These are phyloP conservation scores for Pyrocoelia pectoralis DNA, from an alignment of 2,888 invertebrate species.

Conservation along the genomic window DNA sequence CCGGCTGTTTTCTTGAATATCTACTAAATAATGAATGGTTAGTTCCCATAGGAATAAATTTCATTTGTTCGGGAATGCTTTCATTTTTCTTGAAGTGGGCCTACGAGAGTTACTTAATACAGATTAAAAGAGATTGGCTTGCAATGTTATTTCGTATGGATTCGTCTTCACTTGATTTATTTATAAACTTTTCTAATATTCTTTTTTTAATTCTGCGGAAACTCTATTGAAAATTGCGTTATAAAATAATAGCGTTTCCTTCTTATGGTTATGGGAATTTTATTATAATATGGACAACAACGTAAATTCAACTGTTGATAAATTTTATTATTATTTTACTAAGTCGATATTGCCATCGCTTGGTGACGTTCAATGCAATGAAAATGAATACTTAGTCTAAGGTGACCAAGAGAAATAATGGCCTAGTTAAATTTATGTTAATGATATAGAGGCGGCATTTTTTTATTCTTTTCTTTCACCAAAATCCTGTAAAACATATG, in stretches of 20 bases:
- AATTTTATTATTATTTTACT: too few relatives aligned
- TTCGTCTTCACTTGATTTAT: conserved; percentile 51
- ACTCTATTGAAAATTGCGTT: conserved; percentile 8
- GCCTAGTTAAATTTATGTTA: too few relatives aligned
- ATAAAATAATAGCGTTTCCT: neutral
- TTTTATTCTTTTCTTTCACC: too few relatives aligned
- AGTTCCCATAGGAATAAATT: conserved; percentile 55
- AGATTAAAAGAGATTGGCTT: conserved; percentile 62
- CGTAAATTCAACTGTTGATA: too few relatives aligned
- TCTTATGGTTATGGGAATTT: neutral
- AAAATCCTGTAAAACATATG: too few relatives aligned
- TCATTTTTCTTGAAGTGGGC: conserved; percentile 60
- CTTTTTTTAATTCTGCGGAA: conserved; percentile 15
- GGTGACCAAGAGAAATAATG: too few relatives aligned
- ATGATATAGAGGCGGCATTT: too few relatives aligned
- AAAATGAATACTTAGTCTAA: too few relatives aligned
- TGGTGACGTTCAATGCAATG: too few relatives aligned
- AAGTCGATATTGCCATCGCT: too few relatives aligned
- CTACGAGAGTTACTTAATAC: conserved; percentile 59
- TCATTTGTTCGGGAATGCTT: conserved; percentile 60
- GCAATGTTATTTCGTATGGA: conserved; percentile 56
- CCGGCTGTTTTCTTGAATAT: conserved; percentile 34
- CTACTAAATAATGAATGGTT: conserved; percentile 56
- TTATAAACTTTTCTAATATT: conserved; percentile 42
- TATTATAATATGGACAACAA: too few relatives aligned